Evolutionary conservation across 2,888 invertebrate species (phyloP), one percentile per base, ranked within the genome.

Genomic region (Meghimatium bilineatum): DNA sequence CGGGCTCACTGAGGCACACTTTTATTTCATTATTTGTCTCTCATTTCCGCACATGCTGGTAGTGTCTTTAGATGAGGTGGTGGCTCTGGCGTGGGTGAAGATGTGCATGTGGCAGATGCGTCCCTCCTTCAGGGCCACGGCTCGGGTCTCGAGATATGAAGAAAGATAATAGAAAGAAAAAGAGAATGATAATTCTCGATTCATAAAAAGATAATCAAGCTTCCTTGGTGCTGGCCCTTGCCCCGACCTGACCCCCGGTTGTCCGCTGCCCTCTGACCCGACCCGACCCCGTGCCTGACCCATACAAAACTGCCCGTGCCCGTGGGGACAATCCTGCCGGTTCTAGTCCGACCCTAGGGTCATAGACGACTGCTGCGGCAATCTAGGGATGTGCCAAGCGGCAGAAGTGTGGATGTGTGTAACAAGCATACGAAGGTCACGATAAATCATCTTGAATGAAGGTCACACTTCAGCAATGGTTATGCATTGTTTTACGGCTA

Each of bases 201-300:
- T 83, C 83, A 83, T 78, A 78, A 79, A 83, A 83, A 83, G 83
- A 83, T 83, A 78, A 78, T 83, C 83, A 83, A 36, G 72, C 83
- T 78, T 72, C 38, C 78, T 67, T 78, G 78, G 44, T 32, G 44
- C 38, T 83, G 83, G 66, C 77, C 83, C 71, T 69, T 69, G 69
- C 67, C 77, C 77, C 44, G 78, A n/a, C 83, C 78, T 71, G 78
- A 83, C 83, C 83, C 83, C 60, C 77, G 60, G 44, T 71, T 78
- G 72, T 78, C 72, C 83, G 63, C 83, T 78, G 83, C 83, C 78
- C 83, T 83, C 60, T 83, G 83, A 83, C 83, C 83, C 83, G 72
- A 83, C 72, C 83, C 63, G 72, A 83, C 83, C 83, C 49, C 78
- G 72, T 71, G 72, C 78, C 83, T 83, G 83, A 83, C 78, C 83